Evolutionary conservation across 2,888 invertebrate species (phyloP), one percentile per base, ranked within the genome.

Genomic region (Phorcus lineatus): DNA sequence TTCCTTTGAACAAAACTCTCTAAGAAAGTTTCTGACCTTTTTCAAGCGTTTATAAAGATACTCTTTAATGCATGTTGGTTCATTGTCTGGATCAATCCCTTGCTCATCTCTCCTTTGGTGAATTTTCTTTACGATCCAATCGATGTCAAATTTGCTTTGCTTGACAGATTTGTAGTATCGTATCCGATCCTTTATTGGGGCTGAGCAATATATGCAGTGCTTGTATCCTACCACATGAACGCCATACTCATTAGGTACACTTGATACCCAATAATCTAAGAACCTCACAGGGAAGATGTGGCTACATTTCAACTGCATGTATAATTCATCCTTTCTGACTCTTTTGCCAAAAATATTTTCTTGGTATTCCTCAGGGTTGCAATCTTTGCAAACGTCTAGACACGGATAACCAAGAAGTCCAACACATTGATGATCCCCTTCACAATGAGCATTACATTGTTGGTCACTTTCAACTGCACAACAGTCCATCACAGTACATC

Each of bases 361-460:
- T 19, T 83, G 85, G 7, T 67, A 52, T 67, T 82, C 87, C 3
- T 90, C 88, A 40, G 85, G 79, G 57, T 94, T 88, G 92, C 96
- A 96, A 16, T 90, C 67, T 36, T 93, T 91, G 93, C 96, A 96
- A 80, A 95, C 87, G 55, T 92, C 91, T 28, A 95, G 95, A 91
- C 96, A 96, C 11, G 93, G 95, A 91, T 96, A 96, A 17, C 95
- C 96, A 93, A 96, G 96, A 76, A 95, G 94, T 19, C 96, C 96
- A 90, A 95, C 94, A 92, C 96, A 91, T 11, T 90, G 89, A 92
- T 96, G 96, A 0, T 93, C 93, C 92, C 96, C 96, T 9, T 54
- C 40, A 1, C 87, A 67, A 22, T n/a, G 19, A 77, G 83, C 81
- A 6, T 54, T 40, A 66, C 89, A 92, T 94, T 94, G 88, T 94